Evolutionary conservation across 2,888 invertebrate genomes (phyloP).

Genomic region (Cataglyphis livida): DNA sequence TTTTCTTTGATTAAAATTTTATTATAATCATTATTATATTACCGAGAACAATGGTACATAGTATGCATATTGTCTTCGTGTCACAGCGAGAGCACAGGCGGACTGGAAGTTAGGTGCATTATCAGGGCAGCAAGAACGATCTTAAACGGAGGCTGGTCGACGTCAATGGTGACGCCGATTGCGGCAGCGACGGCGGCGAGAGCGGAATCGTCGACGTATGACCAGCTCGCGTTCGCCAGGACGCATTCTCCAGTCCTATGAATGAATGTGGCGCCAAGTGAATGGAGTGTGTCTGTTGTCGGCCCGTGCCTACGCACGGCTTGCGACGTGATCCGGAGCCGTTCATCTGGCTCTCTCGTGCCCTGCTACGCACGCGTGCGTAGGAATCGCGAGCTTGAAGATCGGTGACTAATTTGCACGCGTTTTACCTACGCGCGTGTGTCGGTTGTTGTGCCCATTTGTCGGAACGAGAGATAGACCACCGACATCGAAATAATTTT

Average conservation of each 20-base stretch:
- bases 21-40: constrained; percentile 23
- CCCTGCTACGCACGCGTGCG: constrained; percentile 51
- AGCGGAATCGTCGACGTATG: constrained; percentile 33
- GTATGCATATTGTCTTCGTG: constrained; percentile 13
- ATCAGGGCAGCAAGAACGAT: constrained; percentile 29
- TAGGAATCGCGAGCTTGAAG: constrained; percentile 43
- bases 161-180: constrained; percentile 56
- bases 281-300: constrained; percentile 84
- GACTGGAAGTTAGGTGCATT: constrained; percentile 35
- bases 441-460: constrained; percentile 65
- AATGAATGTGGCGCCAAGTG: constrained; percentile 86
- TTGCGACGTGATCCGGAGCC: constrained; percentile 52
- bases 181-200: constrained; percentile 26
- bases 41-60: constrained; percentile 18
- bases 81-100: constrained; percentile 7
- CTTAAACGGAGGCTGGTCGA: constrained; percentile 21
- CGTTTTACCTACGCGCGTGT: constrained; percentile 55
- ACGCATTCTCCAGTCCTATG: constrained; percentile 74
- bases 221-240: constrained; percentile 40
- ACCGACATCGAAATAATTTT: constrained; percentile 46
- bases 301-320: constrained; percentile 69
- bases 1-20: constrained; percentile 9
- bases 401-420: constrained; percentile 80
- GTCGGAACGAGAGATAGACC: constrained; percentile 58
- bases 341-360: constrained; percentile 11